phyloP scores from a whole-genome alignment of 2,113 vertebrate species.

The Bujurquina vittata region DNA sequence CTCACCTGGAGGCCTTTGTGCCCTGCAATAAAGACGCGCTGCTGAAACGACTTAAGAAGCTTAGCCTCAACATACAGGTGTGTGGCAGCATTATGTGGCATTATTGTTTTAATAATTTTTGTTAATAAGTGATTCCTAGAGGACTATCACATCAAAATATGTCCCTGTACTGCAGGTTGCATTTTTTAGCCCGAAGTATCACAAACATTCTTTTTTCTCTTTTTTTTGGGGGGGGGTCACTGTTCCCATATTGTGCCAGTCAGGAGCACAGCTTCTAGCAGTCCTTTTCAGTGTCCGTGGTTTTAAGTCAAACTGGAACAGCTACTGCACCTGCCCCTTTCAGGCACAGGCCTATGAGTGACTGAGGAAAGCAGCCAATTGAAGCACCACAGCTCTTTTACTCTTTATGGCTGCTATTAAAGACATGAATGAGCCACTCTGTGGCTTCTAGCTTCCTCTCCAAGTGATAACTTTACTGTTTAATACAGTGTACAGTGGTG shows the following conservation, averaged over 20 bases:
- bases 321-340: background rate
- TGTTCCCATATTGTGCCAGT: background rate
- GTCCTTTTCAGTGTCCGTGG: background rate
- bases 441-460: too few relatives aligned
- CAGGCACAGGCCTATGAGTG: background rate
- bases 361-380: too few relatives aligned
- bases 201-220: too few relatives aligned
- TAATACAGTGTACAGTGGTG: too few relatives aligned
- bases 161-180: too few relatives aligned
- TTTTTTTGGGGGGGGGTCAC: too few relatives aligned
- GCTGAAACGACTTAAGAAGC: conserved; percentile 96
- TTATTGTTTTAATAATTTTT: background rate
- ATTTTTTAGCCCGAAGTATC: too few relatives aligned
- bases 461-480: too few relatives aligned
- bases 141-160: too few relatives aligned
- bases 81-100: background rate
- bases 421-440: too few relatives aligned
- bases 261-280: background rate
- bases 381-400: too few relatives aligned
- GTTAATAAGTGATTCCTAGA: background rate
- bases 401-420: too few relatives aligned
- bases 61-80: conserved; percentile 98
- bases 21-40: conserved; percentile 97
- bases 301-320: background rate
- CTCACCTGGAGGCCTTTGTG: conserved; percentile 95